Percentiles rank a stretch among this genome's conserved stretches.
Conservation (phyloP, 2,888 invertebrate genomes). For the Archips crataeganus region DNA sequence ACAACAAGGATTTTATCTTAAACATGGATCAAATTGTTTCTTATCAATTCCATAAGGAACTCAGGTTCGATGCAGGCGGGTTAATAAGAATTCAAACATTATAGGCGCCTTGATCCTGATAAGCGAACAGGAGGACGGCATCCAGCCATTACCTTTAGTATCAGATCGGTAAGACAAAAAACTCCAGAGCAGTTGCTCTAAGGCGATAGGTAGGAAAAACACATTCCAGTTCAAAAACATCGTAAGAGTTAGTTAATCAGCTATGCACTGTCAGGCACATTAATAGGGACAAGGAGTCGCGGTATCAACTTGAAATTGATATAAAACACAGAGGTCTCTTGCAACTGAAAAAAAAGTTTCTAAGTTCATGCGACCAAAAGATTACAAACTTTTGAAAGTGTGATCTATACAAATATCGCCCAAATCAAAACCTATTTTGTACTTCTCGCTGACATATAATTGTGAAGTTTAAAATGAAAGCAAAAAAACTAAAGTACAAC, state of each 20-base stretch:
- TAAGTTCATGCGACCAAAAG: too few relatives aligned
- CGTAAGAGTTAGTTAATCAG: not conserved
- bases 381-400: too few relatives aligned
- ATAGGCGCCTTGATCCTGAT: conserved; percentile 68
- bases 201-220: conserved; percentile 1
- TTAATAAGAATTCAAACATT: conserved; percentile 45
- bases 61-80: conserved; percentile 34
- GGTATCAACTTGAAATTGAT: too few relatives aligned
- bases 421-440: too few relatives aligned
- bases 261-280: not conserved
- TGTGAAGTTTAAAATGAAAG: too few relatives aligned
- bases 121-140: conserved; percentile 65
- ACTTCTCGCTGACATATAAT: too few relatives aligned
- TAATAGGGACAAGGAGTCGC: not conserved
- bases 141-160: conserved; percentile 69
- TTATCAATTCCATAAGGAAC: conserved; percentile 42
- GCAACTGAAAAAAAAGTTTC: too few relatives aligned
- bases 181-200: not conserved
- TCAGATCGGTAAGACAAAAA: conserved; percentile 55
- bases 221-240: conserved; percentile 4
- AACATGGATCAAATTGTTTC: conserved; percentile 42
- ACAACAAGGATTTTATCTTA: conserved; percentile 39
- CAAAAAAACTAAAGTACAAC: too few relatives aligned
- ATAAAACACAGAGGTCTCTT: too few relatives aligned
- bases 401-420: too few relatives aligned